Conservation (phyloP, 2,797 vertebrate genomes). For the Mionectes olivaceus region DNA sequence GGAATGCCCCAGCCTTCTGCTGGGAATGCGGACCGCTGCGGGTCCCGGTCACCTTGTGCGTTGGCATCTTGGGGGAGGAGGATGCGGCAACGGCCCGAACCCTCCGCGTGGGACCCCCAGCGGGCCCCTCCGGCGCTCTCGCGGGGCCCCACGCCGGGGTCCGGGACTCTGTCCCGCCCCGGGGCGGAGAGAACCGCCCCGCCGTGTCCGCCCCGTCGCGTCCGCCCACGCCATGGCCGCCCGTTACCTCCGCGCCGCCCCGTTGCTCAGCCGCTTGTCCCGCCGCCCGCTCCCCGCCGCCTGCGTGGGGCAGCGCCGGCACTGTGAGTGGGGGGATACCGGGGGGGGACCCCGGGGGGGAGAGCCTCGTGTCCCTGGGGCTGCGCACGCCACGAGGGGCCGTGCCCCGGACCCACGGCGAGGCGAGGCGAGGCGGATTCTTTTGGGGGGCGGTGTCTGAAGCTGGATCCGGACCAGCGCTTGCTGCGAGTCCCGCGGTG, state of each 20-base stretch:
- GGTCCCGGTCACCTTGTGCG: not conserved
- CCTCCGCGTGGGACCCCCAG: not conserved
- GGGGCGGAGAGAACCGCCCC: conserved; percentile 18
- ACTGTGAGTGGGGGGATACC: conserved; percentile 2
- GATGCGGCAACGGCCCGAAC: rapidly evolving
- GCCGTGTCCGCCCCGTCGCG: not conserved
- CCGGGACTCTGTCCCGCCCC: not conserved
- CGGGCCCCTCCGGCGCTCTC: not conserved
- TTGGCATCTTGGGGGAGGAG: not conserved
- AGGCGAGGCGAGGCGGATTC: not conserved
- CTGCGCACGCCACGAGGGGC: not conserved
- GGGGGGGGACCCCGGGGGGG: not conserved
- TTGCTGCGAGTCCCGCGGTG: not conserved
- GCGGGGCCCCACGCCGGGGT: not conserved
- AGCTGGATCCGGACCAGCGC: not conserved
- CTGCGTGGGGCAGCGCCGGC: not conserved
- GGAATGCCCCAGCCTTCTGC: not conserved
- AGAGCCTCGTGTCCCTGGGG: not conserved
- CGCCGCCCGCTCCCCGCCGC: not conserved
- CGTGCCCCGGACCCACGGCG: not conserved
- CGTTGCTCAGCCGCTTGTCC: not conserved
- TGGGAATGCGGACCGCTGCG: too few species aligned
- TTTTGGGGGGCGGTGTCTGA: not conserved
- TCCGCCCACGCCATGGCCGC: conserved; percentile 50
- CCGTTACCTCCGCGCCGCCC: conserved; percentile 7